phyloP scores from a whole-genome alignment of 23 tunicate species.

The Botrylloides violaceus region DNA sequence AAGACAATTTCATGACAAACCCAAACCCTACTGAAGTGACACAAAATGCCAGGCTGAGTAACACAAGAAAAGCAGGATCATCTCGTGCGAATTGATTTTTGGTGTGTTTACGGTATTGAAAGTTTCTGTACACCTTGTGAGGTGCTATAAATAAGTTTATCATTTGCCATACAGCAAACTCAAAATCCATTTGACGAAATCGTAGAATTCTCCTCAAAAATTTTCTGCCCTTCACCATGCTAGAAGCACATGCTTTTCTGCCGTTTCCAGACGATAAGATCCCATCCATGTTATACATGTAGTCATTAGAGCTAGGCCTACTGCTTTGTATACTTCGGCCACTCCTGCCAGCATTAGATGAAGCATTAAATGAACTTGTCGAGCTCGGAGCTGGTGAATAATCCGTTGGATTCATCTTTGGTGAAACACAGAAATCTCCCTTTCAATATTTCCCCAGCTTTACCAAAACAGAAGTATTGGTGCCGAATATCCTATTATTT shows the following conservation, averaged over 20 bases:
- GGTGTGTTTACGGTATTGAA: slow-evolving; percentile 97
- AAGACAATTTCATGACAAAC: slow-evolving; percentile 53
- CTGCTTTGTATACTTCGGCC: slow-evolving; percentile 12
- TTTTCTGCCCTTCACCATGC: slow-evolving; percentile 55
- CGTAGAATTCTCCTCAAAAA: slow-evolving; percentile 69
- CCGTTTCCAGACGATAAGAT: neutral
- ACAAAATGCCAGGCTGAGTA: slow-evolving; percentile 72
- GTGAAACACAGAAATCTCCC: too few species aligned
- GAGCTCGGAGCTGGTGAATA: slow-evolving; percentile 81
- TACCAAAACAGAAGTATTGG: too few species aligned
- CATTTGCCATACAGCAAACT: slow-evolving; percentile 94
- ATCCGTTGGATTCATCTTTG: slow-evolving; percentile 1
- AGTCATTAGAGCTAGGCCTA: slow-evolving; percentile 15
- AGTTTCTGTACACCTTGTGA: slow-evolving; percentile 93
- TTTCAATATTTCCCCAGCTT: too few species aligned
- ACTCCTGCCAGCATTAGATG: slow-evolving; percentile 46
- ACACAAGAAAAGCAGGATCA: slow-evolving; percentile 99
- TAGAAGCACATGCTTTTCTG: slow-evolving; percentile 31
- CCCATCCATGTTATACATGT: slow-evolving; percentile 17
- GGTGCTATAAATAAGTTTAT: slow-evolving; percentile 71
- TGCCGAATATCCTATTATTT: too few species aligned
- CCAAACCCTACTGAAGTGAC: slow-evolving; percentile 72
- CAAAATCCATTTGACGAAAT: slow-evolving; percentile 93
- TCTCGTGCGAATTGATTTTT: slow-evolving; percentile 99
- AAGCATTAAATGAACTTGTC: slow-evolving; percentile 52